These are phyloP conservation scores for Uria aalge DNA, from an alignment of 2,113 vertebrate species.

Conservation along the genomic window DNA sequence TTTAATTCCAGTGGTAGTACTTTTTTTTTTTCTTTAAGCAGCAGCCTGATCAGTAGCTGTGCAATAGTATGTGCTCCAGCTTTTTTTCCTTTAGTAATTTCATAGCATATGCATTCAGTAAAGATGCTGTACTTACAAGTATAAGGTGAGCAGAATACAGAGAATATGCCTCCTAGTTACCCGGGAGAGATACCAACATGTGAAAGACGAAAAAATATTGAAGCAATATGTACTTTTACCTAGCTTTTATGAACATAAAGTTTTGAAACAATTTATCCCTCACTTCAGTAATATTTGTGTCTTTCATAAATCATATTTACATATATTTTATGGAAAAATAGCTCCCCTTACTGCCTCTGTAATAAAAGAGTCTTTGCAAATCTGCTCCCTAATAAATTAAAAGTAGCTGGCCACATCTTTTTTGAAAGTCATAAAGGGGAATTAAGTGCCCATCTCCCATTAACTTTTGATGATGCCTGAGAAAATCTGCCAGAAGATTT, in stretches of 20 bases:
- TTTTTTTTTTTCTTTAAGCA: neutral
- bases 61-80: neutral
- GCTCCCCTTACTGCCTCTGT: constrained; percentile 8
- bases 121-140: neutral
- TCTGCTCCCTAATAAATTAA: constrained; percentile 41
- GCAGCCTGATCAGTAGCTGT: neutral
- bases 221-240: neutral
- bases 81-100: neutral
- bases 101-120: neutral
- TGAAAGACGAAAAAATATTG: neutral
- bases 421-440: constrained; percentile 26
- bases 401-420: constrained; percentile 31
- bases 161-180: neutral
- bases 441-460: constrained; percentile 26
- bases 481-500: neutral
- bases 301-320: constrained; percentile 56
- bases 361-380: constrained; percentile 48
- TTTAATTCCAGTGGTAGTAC: neutral
- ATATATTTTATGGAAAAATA: constrained; percentile 56
- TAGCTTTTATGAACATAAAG: neutral
- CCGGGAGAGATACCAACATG: neutral
- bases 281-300: constrained; percentile 46
- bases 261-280: constrained; percentile 32
- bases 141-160: neutral
- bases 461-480: constrained; percentile 25